phyloP scores from a whole-genome alignment of 2,797 vertebrate species.

The Anomalospiza imberbis region DNA sequence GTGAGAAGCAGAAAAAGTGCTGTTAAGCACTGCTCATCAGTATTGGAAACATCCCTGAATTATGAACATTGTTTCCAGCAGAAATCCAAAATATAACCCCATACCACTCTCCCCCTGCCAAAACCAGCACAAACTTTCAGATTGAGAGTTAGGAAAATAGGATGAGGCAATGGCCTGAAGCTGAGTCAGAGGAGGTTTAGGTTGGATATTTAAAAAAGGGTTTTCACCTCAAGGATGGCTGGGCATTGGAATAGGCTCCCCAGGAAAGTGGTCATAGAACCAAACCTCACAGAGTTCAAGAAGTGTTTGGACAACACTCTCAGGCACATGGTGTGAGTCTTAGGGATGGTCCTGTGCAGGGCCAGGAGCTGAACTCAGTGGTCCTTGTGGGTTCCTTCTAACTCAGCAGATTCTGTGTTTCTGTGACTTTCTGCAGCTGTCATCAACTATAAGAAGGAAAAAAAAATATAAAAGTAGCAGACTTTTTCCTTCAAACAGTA shows the following conservation, averaged over 20 bases:
- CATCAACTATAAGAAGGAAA: background rate
- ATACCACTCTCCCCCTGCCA: background rate
- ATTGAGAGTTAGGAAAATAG: background rate
- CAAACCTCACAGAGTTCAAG: background rate
- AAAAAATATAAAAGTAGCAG: background rate
- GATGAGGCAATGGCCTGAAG: background rate
- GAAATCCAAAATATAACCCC: background rate
- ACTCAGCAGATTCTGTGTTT: background rate
- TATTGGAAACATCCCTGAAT: background rate
- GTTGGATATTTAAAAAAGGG: background rate
- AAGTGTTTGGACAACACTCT: background rate
- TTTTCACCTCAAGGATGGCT: fast-evolving
- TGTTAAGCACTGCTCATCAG: too few species aligned
- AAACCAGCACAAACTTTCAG: background rate
- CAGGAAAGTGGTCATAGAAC: background rate
- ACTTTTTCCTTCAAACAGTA: background rate
- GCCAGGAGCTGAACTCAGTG: background rate
- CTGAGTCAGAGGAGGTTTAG: background rate
- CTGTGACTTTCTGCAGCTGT: background rate
- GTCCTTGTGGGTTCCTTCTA: background rate
- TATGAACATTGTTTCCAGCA: background rate
- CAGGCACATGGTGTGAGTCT: too few species aligned
- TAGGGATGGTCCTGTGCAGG: background rate
- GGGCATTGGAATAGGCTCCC: background rate
- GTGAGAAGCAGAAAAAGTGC: background rate